Percentiles rank a stretch among this genome's conserved stretches.
These are phyloP conservation scores for Sebastes fasciatus DNA, from an alignment of 2,113 vertebrate genomes.

Conservation along the genomic window DNA sequence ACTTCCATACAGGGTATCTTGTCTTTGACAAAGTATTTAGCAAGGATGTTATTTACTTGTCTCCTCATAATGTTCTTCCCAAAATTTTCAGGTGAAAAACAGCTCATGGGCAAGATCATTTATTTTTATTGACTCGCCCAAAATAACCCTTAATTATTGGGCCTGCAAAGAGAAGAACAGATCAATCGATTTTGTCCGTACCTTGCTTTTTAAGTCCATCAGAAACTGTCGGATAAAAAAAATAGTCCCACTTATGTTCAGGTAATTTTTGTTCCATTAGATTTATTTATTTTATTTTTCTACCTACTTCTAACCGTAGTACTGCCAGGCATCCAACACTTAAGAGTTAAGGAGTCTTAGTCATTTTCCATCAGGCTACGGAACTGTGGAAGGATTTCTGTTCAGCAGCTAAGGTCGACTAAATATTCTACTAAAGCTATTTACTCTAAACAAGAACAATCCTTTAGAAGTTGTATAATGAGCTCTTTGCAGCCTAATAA, in stretches of 20 bases:
- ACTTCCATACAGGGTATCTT: neutral
- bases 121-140: constrained; percentile 19
- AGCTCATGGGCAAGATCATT: neutral
- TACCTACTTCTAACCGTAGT: neutral
- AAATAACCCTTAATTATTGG: constrained; percentile 38
- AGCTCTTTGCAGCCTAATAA: neutral
- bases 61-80: neutral
- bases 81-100: neutral
- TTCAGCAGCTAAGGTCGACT: constrained; percentile 9
- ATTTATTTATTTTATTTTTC: neutral
- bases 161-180: neutral
- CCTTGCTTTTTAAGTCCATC: constrained; percentile 23
- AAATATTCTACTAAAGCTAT: neutral
- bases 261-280: neutral
- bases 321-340: neutral
- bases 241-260: neutral
- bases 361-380: neutral
- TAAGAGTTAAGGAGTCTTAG: neutral
- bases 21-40: neutral
- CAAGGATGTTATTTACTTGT: neutral
- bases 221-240: neutral
- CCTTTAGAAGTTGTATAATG: neutral
- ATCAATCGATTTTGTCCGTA: neutral
- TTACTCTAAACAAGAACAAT: neutral
- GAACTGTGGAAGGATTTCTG: neutral